Percentiles rank a stretch among this genome's conserved stretches.
Evolutionary conservation across 2,797 vertebrate species (phyloP).

Genomic region (Megalops cyprinoides): DNA sequence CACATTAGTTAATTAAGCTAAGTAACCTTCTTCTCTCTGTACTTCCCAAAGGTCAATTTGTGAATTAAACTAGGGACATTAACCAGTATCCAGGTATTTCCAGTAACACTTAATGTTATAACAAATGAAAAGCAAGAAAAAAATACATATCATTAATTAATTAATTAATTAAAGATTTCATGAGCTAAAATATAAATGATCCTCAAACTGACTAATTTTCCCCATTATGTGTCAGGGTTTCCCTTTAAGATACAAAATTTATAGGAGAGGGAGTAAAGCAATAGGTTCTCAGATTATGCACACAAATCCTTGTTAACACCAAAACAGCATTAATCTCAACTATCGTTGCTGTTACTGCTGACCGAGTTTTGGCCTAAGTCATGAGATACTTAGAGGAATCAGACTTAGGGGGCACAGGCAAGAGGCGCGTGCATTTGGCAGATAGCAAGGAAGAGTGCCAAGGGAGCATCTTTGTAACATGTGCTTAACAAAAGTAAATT

Average conservation of each 20-base stretch:
- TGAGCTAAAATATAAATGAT: neutral
- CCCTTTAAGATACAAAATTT: neutral
- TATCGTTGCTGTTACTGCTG: neutral
- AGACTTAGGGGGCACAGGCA: neutral
- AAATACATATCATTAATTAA: too few relatives aligned
- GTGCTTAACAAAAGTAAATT: too few relatives aligned
- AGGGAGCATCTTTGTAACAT: neutral
- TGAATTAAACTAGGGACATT: too few relatives aligned
- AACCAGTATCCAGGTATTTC: too few relatives aligned
- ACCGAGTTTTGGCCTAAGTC: neutral
- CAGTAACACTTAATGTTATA: neutral
- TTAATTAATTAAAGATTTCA: too few relatives aligned
- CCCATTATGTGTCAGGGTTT: neutral
- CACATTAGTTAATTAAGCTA: too few relatives aligned
- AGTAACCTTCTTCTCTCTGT: too few relatives aligned
- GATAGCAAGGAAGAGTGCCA: neutral
- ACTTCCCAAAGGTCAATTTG: too few relatives aligned
- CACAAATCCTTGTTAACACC: neutral
- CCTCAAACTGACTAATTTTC: neutral
- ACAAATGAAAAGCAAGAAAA: neutral
- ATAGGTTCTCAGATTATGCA: constrained; percentile 1
- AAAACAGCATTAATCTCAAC: neutral
- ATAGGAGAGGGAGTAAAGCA: neutral
- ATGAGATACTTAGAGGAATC: neutral
- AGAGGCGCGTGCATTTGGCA: neutral